A percentile compares a stretch with the other conserved stretches of the same genome.
phyloP scores from a whole-genome alignment of 2,113 vertebrate species.

The Corvus hawaiiensis region DNA sequence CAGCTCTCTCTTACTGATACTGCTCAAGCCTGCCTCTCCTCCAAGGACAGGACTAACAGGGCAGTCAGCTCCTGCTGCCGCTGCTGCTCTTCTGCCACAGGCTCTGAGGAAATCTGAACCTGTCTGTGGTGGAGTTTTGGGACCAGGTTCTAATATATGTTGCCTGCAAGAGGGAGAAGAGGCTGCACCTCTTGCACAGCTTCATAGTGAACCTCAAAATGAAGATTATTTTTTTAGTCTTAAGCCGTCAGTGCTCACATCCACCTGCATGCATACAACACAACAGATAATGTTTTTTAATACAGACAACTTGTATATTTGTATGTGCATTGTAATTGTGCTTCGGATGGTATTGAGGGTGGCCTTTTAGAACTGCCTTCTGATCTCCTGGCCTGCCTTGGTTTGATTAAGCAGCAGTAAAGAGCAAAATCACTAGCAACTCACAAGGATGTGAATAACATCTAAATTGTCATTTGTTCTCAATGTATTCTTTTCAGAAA shows the following conservation, averaged over 20 bases:
- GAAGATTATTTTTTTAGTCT: not conserved
- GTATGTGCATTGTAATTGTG: not conserved
- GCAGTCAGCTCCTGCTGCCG: not conserved
- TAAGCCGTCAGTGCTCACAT: not conserved
- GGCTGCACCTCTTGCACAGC: not conserved
- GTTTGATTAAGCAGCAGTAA: not conserved
- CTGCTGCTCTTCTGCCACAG: not conserved
- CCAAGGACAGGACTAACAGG: not conserved
- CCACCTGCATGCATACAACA: not conserved
- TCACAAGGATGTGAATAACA: not conserved
- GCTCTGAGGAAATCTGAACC: not conserved
- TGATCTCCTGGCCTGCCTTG: not conserved
- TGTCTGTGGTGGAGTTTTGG: not conserved
- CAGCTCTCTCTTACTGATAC: not conserved
- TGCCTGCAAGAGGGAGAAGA: not conserved
- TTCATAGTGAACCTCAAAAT: not conserved
- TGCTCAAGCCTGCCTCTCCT: not conserved
- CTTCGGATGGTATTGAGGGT: not conserved
- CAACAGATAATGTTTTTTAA: not conserved
- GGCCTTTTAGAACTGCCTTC: not conserved
- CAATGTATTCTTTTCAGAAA: not conserved
- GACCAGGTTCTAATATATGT: rapidly evolving
- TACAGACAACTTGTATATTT: rapidly evolving
- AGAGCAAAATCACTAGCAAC: not conserved
- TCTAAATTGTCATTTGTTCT: not conserved